Evolutionary conservation across 2,888 invertebrate species (phyloP).

Genomic region (Muscina levida): DNA sequence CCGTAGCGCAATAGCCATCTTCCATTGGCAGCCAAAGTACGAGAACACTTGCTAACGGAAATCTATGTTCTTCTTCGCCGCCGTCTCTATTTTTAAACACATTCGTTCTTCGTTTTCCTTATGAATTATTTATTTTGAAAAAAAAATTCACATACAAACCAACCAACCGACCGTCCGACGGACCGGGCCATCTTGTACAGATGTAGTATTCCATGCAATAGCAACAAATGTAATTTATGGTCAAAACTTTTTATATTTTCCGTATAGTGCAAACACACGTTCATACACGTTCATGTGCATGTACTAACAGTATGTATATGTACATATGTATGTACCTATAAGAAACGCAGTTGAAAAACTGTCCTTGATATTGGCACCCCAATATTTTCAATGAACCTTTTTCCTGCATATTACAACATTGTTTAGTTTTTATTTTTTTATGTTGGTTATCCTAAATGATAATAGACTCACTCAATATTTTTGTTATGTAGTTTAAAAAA

Average conservation of each 20-base stretch:
- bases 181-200: neutral
- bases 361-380: conserved; percentile 46
- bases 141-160: conserved; percentile 23
- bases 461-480: conserved; percentile 49
- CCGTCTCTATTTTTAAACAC: conserved; percentile 23
- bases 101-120: conserved; percentile 25
- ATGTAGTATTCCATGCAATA: neutral
- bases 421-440: neutral
- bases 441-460: too few species aligned
- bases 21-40: neutral
- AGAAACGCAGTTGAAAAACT: conserved; percentile 28
- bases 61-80: neutral
- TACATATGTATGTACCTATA: conserved; percentile 11
- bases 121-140: conserved; percentile 35
- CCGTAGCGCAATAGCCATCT: neutral
- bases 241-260: neutral
- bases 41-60: conserved; percentile 17
- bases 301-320: neutral
- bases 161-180: neutral
- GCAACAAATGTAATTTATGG: conserved; percentile 15
- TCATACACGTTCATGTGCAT: neutral
- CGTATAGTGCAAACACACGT: neutral
- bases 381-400: conserved; percentile 31
- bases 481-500: conserved; percentile 22
- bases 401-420: conserved; percentile 15